These are phyloP conservation scores for Priapulus caudatus DNA, from an alignment of 2,888 invertebrate genomes.

Conservation along the genomic window DNA sequence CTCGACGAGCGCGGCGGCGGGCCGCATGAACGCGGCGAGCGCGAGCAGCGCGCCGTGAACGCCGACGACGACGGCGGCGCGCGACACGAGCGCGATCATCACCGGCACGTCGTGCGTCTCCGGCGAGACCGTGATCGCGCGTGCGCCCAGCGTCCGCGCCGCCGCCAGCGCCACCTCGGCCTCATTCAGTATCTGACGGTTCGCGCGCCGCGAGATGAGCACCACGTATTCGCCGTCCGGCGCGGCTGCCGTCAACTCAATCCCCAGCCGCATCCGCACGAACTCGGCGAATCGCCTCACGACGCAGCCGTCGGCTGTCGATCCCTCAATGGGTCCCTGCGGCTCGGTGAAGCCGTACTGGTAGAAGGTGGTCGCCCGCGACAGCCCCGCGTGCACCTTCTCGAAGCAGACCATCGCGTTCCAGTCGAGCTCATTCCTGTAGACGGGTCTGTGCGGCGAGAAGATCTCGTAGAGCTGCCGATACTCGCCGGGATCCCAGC, in stretches of 20 bases:
- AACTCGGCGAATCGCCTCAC: conserved; percentile 25
- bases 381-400: conserved; percentile 36
- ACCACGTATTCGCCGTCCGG: conserved; percentile 27
- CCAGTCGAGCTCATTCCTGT: conserved; percentile 19
- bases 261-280: conserved; percentile 23
- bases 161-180: conserved; percentile 33
- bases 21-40: conserved; percentile 38
- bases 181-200: conserved; percentile 41
- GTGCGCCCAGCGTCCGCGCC: conserved; percentile 23
- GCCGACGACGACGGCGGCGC: conserved; percentile 33
- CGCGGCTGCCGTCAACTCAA: no score
- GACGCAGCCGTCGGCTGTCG: conserved; percentile 22
- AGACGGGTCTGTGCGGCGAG: conserved; percentile 9
- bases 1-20: conserved; percentile 39
- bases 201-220: conserved; percentile 35
- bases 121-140: conserved; percentile 28
- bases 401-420: conserved; percentile 35
- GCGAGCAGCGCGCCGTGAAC: conserved; percentile 42
- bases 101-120: conserved; percentile 27
- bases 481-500: not conserved
- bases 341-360: conserved; percentile 42
- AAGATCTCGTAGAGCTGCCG: conserved; percentile 6
- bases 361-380: conserved; percentile 39
- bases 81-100: conserved; percentile 29
- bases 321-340: conserved; percentile 36